Evolutionary conservation across 2,113 vertebrate species (phyloP).

Genomic region (Lepidiolamprologus cunningtoni): DNA sequence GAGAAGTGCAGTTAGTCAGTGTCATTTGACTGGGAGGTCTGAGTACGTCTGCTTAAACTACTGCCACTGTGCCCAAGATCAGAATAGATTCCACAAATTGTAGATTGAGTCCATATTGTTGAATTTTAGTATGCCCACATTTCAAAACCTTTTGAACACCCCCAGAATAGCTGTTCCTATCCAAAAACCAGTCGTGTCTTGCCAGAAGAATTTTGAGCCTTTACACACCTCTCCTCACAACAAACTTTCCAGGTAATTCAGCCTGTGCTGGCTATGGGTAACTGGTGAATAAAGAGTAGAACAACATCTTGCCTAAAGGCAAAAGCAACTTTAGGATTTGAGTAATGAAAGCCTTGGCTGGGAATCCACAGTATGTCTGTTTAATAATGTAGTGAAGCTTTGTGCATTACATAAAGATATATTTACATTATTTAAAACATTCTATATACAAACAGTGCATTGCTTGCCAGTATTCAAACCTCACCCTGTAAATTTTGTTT

Average conservation of each 20-base stretch:
- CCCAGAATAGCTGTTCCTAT: background rate
- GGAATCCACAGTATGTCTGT: background rate
- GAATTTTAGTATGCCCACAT: background rate
- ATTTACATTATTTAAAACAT: background rate
- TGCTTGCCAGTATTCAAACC: background rate
- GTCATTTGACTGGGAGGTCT: background rate
- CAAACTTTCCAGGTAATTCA: background rate
- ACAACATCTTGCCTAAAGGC: background rate
- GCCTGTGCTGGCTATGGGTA: background rate
- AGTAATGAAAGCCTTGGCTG: background rate
- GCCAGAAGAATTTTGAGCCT: background rate
- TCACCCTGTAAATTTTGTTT: background rate
- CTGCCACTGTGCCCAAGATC: background rate
- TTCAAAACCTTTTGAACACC: background rate
- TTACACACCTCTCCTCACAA: background rate
- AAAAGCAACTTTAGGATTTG: background rate
- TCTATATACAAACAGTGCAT: background rate
- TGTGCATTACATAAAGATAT: background rate
- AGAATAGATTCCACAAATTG: background rate
- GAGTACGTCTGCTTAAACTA: background rate
- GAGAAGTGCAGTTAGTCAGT: background rate
- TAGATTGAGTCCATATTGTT: background rate
- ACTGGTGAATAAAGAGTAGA: background rate
- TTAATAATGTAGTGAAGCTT: background rate
- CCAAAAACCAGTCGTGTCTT: background rate